Conservation (phyloP, 2,888 invertebrate genomes). For the Sipha maydis region DNA sequence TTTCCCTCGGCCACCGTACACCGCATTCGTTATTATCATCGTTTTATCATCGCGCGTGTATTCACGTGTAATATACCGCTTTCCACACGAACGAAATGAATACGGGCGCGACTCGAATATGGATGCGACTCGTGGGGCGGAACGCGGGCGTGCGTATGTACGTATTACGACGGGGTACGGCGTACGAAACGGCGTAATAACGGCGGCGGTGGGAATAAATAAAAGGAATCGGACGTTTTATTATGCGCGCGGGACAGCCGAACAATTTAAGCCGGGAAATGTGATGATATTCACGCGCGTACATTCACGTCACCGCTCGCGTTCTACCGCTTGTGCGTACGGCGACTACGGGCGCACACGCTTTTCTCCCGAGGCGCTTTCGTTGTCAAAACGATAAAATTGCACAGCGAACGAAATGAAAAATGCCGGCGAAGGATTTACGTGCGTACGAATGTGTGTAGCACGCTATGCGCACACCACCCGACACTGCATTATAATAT, state of each 20-base stretch:
- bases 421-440: background rate
- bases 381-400: slow-evolving; percentile 20
- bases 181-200: background rate
- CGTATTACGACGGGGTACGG: too few species aligned
- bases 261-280: slow-evolving; percentile 32
- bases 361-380: background rate
- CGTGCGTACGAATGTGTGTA: background rate
- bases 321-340: background rate
- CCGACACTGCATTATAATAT: too few species aligned
- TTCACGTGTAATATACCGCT: too few species aligned
- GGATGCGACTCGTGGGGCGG: background rate
- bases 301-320: background rate
- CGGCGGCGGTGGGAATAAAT: background rate
- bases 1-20: too few species aligned
- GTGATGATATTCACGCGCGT: background rate
- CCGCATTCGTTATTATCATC: too few species aligned
- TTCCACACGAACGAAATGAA: too few species aligned
- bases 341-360: background rate
- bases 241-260: background rate
- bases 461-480: background rate
- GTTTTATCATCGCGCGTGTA: too few species aligned
- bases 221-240: slow-evolving; percentile 1
- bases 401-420: background rate
- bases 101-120: background rate
- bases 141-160: background rate